Conservation (phyloP, 2,113 vertebrate genomes). For the Clarias batrachus region DNA sequence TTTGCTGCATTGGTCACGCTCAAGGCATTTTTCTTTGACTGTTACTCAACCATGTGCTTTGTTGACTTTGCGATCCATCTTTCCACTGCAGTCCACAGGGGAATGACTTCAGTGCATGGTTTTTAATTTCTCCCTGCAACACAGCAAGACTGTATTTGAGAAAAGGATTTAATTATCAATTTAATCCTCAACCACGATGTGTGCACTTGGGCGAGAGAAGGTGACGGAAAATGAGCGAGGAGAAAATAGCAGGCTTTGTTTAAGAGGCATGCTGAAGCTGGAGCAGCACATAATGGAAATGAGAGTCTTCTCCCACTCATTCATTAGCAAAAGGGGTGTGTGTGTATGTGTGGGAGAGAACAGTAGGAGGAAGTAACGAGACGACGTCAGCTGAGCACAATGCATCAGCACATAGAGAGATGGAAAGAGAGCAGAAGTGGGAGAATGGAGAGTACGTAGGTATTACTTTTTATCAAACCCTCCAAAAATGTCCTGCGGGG, state of each 20-base stretch:
- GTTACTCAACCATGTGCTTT: background rate
- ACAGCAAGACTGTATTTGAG: background rate
- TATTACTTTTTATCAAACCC: background rate
- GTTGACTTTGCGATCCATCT: slow-evolving; percentile 15
- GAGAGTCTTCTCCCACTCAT: slow-evolving; percentile 58
- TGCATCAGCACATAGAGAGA: slow-evolving; percentile 59
- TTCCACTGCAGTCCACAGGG: slow-evolving; percentile 3
- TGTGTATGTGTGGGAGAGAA: slow-evolving; percentile 64
- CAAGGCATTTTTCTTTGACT: slow-evolving; percentile 33
- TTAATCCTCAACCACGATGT: background rate
- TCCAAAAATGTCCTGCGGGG: background rate
- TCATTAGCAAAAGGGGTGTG: slow-evolving; percentile 58
- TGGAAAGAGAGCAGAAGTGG: slow-evolving; percentile 14
- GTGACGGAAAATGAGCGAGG: slow-evolving; percentile 30
- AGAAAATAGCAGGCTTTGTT: slow-evolving; percentile 46
- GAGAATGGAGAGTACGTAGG: slow-evolving; percentile 16
- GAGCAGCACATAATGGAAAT: slow-evolving; percentile 59
- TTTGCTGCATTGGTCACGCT: slow-evolving; percentile 21
- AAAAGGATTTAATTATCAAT: slow-evolving; percentile 18
- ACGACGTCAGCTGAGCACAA: slow-evolving; percentile 58
- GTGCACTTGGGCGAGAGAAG: background rate
- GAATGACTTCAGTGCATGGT: background rate
- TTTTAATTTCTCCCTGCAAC: background rate
- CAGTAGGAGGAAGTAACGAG: slow-evolving; percentile 62
- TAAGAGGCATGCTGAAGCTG: slow-evolving; percentile 50